phyloP scores from a whole-genome alignment of 2,113 vertebrate species.

The Rhinoptilus africanus region DNA sequence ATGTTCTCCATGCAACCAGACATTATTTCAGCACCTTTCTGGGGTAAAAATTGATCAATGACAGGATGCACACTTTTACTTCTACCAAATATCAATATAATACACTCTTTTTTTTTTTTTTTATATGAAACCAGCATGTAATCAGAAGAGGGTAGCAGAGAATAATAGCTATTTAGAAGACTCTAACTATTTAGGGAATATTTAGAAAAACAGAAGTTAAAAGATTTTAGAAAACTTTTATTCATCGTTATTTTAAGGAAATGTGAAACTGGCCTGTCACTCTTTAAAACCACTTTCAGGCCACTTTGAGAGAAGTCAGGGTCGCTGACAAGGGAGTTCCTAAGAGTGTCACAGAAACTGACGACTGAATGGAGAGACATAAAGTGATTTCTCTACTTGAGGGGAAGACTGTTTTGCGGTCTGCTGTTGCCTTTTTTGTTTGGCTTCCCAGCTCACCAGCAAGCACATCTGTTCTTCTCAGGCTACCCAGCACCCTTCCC shows the following conservation, averaged over 20 bases:
- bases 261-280: neutral
- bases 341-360: neutral
- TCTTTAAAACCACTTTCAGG: neutral
- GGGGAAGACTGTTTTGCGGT: neutral
- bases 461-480: neutral
- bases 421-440: neutral
- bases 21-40: neutral
- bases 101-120: neutral
- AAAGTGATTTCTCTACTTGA: neutral
- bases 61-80: neutral
- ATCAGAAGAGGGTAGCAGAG: neutral
- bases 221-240: neutral
- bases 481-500: neutral
- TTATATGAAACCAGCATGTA: fast-evolving
- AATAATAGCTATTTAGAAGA: neutral
- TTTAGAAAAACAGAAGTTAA: neutral
- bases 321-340: neutral
- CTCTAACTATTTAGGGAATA: neutral
- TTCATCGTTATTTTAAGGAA: neutral
- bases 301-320: neutral
- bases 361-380: neutral
- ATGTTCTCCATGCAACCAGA: neutral
- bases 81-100: neutral
- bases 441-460: neutral
- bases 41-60: neutral